A percentile compares a stretch with the other conserved stretches of the same genome.
Conservation (phyloP, 2,797 vertebrate species). For the Sparus aurata region DNA sequence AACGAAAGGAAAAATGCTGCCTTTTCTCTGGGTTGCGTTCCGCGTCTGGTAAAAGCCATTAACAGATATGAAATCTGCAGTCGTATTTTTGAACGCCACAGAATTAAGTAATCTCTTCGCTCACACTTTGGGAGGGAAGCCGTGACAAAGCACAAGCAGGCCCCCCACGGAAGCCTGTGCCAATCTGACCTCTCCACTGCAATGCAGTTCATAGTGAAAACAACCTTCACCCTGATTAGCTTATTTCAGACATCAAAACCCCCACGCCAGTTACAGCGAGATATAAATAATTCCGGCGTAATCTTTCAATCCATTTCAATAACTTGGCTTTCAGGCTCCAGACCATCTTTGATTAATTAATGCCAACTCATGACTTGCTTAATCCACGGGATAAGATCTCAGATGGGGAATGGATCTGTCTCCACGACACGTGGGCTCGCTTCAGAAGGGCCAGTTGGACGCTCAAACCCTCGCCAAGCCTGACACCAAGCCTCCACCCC, state of each 20-base stretch:
- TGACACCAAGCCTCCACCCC: constrained; percentile 18
- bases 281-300: constrained; percentile 61
- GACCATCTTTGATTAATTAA: constrained; percentile 66
- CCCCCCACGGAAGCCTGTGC: constrained; percentile 25
- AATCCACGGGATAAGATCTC: constrained; percentile 55
- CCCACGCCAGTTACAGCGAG: constrained; percentile 30
- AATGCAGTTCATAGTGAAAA: constrained; percentile 70
- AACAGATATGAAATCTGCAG: constrained; percentile 66
- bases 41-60: constrained; percentile 58
- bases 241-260: constrained; percentile 46
- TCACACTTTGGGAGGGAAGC: constrained; percentile 36
- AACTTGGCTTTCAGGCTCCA: constrained; percentile 53
- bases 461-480: constrained; percentile 3
- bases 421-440: constrained; percentile 23
- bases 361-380: constrained; percentile 50
- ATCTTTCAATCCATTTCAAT: constrained; percentile 65
- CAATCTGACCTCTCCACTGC: constrained; percentile 66
- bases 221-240: constrained; percentile 54
- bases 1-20: constrained; percentile 52
- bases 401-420: constrained; percentile 36
- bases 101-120: constrained; percentile 57
- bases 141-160: constrained; percentile 42
- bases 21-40: constrained; percentile 45
- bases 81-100: constrained; percentile 42
- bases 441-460: constrained; percentile 28